A percentile compares a stretch with the other conserved stretches of the same genome.
These are phyloP conservation scores for Cryptus armator DNA, from an alignment of 2,888 invertebrate genomes.

Conservation along the genomic window DNA sequence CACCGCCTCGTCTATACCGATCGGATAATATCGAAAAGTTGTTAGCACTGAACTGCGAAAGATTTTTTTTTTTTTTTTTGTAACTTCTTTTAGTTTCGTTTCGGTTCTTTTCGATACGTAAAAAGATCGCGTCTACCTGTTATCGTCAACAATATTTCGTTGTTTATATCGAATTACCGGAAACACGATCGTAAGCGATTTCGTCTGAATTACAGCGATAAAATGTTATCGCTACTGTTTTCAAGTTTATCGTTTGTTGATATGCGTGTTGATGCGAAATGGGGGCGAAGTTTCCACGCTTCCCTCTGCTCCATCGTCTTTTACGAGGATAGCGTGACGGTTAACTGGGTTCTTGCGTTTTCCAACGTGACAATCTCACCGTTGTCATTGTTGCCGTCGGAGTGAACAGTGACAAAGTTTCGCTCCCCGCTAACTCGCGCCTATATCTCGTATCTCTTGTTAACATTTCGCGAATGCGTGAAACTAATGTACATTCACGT, in stretches of 20 bases:
- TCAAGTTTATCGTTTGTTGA: too few species aligned
- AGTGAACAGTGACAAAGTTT: constrained; percentile 12
- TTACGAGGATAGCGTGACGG: not conserved
- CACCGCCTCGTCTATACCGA: too few species aligned
- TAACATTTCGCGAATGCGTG: constrained; percentile 50
- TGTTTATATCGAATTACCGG: too few species aligned
- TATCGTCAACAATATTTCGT: too few species aligned
- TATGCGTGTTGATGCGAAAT: too few species aligned
- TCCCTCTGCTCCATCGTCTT: not conserved
- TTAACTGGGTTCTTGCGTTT: constrained; percentile 10
- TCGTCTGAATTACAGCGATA: not conserved
- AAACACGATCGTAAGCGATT: too few species aligned
- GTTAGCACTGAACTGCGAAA: too few species aligned
- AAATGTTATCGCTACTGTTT: not conserved
- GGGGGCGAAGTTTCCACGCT: not conserved
- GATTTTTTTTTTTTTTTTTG: too few species aligned
- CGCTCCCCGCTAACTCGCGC: not conserved
- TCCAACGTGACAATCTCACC: constrained; percentile 29
- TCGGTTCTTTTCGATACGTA: too few species aligned
- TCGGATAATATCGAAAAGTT: too few species aligned
- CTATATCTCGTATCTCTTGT: constrained; percentile 33
- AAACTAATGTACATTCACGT: constrained; percentile 20
- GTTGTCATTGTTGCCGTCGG: constrained; percentile 5
- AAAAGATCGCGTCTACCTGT: too few species aligned
- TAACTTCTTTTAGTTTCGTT: too few species aligned